Conservation (phyloP, 2,797 vertebrate genomes). For the Dipus sagitta region DNA sequence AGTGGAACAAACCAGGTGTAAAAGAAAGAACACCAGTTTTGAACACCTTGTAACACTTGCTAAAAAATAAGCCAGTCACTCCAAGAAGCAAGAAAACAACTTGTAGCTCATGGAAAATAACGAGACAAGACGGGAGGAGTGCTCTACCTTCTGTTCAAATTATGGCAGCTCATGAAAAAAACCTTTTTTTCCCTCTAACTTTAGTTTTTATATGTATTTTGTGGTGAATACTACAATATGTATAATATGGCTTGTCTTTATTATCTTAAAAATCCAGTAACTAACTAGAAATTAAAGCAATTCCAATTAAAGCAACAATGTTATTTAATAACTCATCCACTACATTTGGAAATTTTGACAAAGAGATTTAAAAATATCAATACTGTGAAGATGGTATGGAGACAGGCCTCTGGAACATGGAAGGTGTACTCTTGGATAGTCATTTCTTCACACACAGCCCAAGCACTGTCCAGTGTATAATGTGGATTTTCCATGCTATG, state of each 20-base stretch:
- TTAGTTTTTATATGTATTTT: constrained; percentile 27
- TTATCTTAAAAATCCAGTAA: background rate
- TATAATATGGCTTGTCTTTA: constrained; percentile 37
- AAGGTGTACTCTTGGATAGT: background rate
- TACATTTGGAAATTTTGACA: constrained; percentile 24
- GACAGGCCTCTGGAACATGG: background rate
- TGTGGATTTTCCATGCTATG: background rate
- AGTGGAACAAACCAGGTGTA: constrained; percentile 69
- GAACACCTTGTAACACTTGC: constrained; percentile 55
- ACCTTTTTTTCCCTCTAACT: background rate
- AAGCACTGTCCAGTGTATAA: background rate
- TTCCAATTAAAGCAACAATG: background rate
- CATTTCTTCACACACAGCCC: background rate
- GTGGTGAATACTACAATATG: background rate
- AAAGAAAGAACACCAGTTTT: constrained; percentile 61
- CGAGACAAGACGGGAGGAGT: constrained; percentile 19
- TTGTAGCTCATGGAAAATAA: constrained; percentile 63
- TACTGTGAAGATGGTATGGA: background rate
- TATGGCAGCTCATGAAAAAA: constrained; percentile 31
- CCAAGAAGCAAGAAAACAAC: constrained; percentile 61
- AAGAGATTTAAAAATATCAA: constrained; percentile 11
- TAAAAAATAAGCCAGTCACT: constrained; percentile 54
- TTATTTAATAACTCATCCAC: constrained; percentile 1
- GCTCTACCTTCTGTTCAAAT: constrained; percentile 40
- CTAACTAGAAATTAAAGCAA: constrained; percentile 27